phyloP scores from a whole-genome alignment of 2,797 vertebrate genomes.

The Lepilemur septentrionalis region DNA sequence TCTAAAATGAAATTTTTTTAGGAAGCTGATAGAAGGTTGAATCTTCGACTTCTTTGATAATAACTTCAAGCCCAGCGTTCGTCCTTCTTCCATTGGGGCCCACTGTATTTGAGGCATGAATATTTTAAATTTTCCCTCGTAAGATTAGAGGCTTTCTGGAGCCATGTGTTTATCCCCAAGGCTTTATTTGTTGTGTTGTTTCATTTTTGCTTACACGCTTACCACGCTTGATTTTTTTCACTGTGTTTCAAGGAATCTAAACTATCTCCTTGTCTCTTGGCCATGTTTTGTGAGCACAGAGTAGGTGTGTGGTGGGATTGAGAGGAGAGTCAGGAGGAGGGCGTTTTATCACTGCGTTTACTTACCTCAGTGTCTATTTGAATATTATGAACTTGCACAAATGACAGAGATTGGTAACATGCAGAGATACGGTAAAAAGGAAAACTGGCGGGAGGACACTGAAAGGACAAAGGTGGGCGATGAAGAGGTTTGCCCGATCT shows the following conservation, averaged over 20 bases:
- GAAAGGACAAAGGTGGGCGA: not conserved
- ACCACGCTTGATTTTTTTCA: not conserved
- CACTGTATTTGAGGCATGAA: not conserved
- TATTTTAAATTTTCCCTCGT: not conserved
- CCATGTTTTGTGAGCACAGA: not conserved
- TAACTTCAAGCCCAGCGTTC: not conserved
- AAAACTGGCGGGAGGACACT: not conserved
- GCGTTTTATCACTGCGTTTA: not conserved
- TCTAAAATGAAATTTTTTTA: not conserved
- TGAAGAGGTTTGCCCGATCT: accelerated
- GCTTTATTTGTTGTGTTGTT: not conserved
- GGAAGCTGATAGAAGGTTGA: not conserved
- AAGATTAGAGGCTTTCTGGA: not conserved
- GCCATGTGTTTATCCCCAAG: not conserved
- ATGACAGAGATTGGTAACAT: not conserved
- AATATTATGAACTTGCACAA: not conserved
- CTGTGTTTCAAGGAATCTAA: not conserved
- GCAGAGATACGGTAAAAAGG: not conserved
- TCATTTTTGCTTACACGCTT: not conserved
- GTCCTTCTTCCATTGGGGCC: not conserved
- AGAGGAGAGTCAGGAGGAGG: not conserved
- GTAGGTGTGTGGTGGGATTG: not conserved
- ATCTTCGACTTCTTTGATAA: not conserved
- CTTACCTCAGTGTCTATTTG: not conserved
- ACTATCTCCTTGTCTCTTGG: not conserved